phyloP scores from a whole-genome alignment of 1,140 invertebrate genomes.

The Solenopsis fugax region DNA sequence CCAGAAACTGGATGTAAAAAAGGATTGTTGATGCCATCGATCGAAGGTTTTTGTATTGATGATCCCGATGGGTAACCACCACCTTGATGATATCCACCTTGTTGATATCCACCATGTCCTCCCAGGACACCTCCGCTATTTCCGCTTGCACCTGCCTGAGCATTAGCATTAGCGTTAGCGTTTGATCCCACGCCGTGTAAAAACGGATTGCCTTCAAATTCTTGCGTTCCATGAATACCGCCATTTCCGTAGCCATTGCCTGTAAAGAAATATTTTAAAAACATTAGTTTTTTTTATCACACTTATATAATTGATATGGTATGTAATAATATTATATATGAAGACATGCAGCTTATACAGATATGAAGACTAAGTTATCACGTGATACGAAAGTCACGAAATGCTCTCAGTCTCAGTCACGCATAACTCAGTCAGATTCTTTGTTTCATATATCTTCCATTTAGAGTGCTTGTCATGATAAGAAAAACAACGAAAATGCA shows the following conservation, averaged over 20 bases:
- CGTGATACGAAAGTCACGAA: background rate
- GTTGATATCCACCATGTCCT: background rate
- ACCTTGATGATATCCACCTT: conserved; percentile 22
- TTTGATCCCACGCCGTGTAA: conserved; percentile 51
- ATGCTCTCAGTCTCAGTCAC: conserved; percentile 56
- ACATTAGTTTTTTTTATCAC: background rate
- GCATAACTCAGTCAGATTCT: conserved; percentile 21
- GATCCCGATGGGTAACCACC: background rate
- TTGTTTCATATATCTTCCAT: background rate
- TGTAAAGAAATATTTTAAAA: conserved; percentile 36
- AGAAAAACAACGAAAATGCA: background rate
- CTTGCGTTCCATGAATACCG: background rate
- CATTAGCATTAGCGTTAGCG: conserved; percentile 55
- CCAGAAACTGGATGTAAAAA: conserved; percentile 40
- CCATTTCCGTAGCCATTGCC: conserved; percentile 19
- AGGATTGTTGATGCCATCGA: conserved; percentile 25
- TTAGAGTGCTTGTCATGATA: background rate
- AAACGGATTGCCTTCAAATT: conserved; percentile 61
- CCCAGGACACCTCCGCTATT: background rate
- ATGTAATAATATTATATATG: background rate
- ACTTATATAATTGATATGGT: background rate
- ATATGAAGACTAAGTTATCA: conserved; percentile 11
- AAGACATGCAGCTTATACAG: background rate
- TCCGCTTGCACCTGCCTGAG: conserved; percentile 5
- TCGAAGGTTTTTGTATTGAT: background rate